These are phyloP conservation scores for Tautogolabrus adspersus DNA, from an alignment of 2,113 vertebrate genomes.

Conservation along the genomic window DNA sequence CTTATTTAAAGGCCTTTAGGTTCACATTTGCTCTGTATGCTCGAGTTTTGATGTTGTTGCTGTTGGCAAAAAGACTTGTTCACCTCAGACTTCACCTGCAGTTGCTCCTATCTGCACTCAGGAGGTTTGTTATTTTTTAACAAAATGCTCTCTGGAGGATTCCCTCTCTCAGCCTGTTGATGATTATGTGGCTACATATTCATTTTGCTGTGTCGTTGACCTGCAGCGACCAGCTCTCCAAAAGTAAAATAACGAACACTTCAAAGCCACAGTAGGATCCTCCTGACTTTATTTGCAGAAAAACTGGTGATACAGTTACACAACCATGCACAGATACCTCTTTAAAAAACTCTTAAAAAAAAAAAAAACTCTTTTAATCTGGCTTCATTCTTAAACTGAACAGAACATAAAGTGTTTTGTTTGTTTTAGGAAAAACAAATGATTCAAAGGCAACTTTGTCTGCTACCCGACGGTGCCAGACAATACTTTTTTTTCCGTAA, in stretches of 20 bases:
- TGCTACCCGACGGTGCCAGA: too few species aligned
- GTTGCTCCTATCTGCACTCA: background rate
- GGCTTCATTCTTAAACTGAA: too few species aligned
- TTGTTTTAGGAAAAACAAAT: too few species aligned
- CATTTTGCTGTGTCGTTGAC: conserved; percentile 1
- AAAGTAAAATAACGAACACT: background rate
- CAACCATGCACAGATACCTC: too few species aligned
- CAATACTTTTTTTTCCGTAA: too few species aligned
- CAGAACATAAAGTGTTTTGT: too few species aligned
- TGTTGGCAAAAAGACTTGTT: background rate
- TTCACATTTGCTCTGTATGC: background rate
- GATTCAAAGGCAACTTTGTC: too few species aligned
- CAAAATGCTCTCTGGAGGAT: conserved; percentile 12
- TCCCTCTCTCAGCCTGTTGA: conserved; percentile 21
- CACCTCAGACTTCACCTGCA: background rate
- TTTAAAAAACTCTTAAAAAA: too few species aligned
- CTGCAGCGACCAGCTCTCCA: background rate
- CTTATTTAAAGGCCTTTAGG: conserved; percentile 22
- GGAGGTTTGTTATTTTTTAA: conserved; percentile 23
- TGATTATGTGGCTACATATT: conserved; percentile 20
- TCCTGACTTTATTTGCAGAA: background rate
- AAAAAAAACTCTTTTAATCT: too few species aligned
- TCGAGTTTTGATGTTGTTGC: background rate
- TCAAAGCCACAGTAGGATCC: background rate
- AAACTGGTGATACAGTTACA: background rate